Conservation (phyloP, 2,113 vertebrate genomes). For the Glaucidium brasilianum region DNA sequence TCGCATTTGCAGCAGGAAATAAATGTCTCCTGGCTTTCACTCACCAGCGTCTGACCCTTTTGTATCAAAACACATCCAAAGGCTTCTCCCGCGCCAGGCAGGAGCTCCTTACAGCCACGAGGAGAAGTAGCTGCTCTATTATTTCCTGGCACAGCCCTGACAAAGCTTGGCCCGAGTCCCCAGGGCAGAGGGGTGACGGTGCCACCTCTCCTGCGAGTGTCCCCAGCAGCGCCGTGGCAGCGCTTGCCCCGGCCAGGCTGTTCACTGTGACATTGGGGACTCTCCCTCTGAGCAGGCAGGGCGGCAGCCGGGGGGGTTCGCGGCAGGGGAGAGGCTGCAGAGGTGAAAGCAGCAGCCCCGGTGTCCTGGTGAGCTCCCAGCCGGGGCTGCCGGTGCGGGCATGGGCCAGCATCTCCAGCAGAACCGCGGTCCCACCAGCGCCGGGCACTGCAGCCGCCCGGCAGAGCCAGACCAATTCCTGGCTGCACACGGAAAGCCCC, state of each 20-base stretch:
- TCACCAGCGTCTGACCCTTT: not conserved
- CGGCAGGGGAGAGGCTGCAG: not conserved
- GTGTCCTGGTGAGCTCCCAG: not conserved
- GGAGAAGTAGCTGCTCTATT: not conserved
- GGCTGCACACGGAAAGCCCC: not conserved
- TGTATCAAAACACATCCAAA: not conserved
- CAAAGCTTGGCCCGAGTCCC: not conserved
- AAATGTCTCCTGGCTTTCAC: not conserved
- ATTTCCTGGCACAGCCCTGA: not conserved
- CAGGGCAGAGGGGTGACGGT: accelerated
- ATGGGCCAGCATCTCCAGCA: not conserved
- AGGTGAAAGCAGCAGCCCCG: not conserved
- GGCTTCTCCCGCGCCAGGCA: not conserved
- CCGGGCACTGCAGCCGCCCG: not conserved
- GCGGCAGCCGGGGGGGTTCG: accelerated
- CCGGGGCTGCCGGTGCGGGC: not conserved
- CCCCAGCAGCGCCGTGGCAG: not conserved
- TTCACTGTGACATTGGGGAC: accelerated
- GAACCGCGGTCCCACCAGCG: not conserved
- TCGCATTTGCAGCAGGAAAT: not conserved
- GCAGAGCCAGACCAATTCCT: not conserved
- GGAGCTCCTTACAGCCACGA: not conserved
- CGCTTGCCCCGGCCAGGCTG: not conserved
- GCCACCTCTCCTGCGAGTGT: accelerated
- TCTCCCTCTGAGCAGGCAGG: not conserved